Conservation (phyloP, 2,113 vertebrate genomes). For the Alectura lathami region DNA sequence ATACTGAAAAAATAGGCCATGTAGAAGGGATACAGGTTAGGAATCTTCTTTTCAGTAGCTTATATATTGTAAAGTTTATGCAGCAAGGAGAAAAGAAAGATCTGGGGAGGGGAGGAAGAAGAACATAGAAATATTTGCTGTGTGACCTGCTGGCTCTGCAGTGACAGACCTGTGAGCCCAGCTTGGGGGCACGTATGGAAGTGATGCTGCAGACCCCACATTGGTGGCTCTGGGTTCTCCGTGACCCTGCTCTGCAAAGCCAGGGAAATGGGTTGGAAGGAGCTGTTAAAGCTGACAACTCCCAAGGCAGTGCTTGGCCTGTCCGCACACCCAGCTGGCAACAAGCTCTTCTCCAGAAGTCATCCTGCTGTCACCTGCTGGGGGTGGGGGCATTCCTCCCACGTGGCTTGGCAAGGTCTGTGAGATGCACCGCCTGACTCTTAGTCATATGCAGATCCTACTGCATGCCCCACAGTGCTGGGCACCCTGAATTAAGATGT, state of each 20-base stretch:
- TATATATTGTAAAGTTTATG: background rate
- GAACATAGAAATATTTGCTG: background rate
- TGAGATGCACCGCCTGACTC: background rate
- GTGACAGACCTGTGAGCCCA: background rate
- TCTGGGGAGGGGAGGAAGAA: background rate
- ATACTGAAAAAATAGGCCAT: background rate
- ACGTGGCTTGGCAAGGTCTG: accelerated
- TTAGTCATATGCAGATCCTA: slow-evolving; percentile 42
- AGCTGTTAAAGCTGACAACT: background rate
- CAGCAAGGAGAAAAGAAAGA: background rate
- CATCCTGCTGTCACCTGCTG: background rate
- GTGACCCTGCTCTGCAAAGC: background rate
- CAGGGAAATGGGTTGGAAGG: accelerated
- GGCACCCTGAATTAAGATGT: background rate
- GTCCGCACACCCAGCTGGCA: background rate
- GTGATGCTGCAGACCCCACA: too few relatives aligned
- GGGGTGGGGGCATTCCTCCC: background rate
- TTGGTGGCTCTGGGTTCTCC: background rate
- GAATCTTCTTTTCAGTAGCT: too few relatives aligned
- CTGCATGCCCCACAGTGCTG: background rate
- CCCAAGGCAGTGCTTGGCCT: background rate
- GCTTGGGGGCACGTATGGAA: accelerated
- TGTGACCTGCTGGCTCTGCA: background rate
- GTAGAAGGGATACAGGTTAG: background rate
- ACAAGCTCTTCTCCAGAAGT: background rate